These are phyloP conservation scores for Spatulosminthurus flaviceps DNA, from an alignment of 2,888 invertebrate genomes.

Conservation along the genomic window DNA sequence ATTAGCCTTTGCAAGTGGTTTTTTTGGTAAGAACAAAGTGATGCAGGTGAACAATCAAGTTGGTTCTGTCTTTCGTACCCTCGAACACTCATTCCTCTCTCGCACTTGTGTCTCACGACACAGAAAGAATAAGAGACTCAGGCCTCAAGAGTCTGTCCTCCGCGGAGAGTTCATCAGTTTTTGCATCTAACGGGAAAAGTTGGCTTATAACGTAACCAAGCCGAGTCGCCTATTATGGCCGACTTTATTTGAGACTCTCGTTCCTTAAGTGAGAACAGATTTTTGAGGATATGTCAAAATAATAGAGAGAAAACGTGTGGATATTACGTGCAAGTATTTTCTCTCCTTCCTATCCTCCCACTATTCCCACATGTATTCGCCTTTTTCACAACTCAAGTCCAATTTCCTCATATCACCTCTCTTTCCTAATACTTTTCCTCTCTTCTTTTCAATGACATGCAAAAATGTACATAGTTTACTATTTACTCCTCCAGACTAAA, in stretches of 20 bases:
- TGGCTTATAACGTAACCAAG: conserved; percentile 16
- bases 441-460: no score
- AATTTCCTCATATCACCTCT: background rate
- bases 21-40: no score
- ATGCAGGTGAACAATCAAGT: no score
- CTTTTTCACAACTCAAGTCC: background rate
- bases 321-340: conserved; percentile 17
- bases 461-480: no score
- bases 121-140: no score
- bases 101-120: background rate
- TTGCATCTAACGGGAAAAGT: conserved; percentile 10
- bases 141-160: no score
- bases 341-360: background rate
- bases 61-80: no score
- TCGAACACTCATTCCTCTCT: no score
- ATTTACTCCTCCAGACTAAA: no score
- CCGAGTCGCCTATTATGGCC: background rate
- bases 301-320: background rate
- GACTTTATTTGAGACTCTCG: conserved; percentile 19
- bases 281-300: conserved; percentile 9
- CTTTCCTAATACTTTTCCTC: background rate
- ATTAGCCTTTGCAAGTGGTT: no score
- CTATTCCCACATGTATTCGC: background rate
- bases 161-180: background rate
- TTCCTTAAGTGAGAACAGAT: conserved; percentile 16